Conservation (phyloP, 2,888 invertebrate species). For the Ctena decussata region DNA sequence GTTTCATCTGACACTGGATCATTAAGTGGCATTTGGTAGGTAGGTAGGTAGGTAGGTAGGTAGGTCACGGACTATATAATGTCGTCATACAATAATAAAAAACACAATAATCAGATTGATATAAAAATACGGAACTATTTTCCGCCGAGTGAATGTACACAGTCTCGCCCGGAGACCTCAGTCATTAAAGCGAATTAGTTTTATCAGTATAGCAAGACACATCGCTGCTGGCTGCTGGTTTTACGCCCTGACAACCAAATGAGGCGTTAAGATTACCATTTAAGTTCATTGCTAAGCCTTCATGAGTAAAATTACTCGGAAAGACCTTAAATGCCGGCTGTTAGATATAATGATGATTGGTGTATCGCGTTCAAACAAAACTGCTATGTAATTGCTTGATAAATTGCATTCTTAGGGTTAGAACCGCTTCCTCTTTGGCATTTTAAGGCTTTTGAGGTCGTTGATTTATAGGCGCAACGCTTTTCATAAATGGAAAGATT, state of each 20-base stretch:
- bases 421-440: slow-evolving; percentile 55
- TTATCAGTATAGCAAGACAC: slow-evolving; percentile 20
- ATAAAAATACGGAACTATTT: not conserved
- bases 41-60: too few species aligned
- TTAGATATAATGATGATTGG: slow-evolving; percentile 56
- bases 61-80: too few species aligned
- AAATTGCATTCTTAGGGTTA: slow-evolving; percentile 63
- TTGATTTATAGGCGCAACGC: slow-evolving; percentile 2
- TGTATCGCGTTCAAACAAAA: slow-evolving; percentile 65
- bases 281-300: slow-evolving; percentile 56
- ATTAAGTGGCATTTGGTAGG: not conserved
- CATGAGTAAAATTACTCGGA: slow-evolving; percentile 63
- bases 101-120: too few species aligned
- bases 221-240: slow-evolving; percentile 41
- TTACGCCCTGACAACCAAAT: slow-evolving; percentile 63
- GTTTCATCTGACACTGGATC: too few species aligned
- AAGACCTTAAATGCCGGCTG: slow-evolving; percentile 50
- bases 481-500: not conserved
- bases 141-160: not conserved
- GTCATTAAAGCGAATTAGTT: slow-evolving; percentile 3
- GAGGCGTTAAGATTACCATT: slow-evolving; percentile 69
- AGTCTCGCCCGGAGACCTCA: not conserved
- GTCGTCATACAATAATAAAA: too few species aligned
- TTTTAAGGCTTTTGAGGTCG: slow-evolving; percentile 43
- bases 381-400: slow-evolving; percentile 70